Base-by-base conservation (phyloP, 2,888 invertebrate genomes). In the Geotrupes spiniger region DNA sequence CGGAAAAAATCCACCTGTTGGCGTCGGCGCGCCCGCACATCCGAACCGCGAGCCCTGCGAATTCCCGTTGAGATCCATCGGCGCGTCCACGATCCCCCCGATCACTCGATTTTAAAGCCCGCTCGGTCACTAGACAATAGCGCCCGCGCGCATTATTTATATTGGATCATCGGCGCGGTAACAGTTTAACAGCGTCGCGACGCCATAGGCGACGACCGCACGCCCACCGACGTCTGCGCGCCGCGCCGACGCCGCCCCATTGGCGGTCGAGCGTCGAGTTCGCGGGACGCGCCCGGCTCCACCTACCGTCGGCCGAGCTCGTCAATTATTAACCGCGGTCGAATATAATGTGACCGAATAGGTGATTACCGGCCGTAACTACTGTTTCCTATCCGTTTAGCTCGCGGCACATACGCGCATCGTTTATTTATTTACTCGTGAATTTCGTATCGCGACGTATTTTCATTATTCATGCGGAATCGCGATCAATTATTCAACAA, bases 241-340 rank as follows among this genome's bases (percentile, higher is more conserved):
- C 58, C 53, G 63, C 59, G 65, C 66, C 67, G 67, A 66, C 40
- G 58, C 44, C 53, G 54, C 54, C 38, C 53, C 54, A 63, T 62
- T 61, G 63, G 33, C 21, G 21, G 6, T 21, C 21, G 21, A 21
- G 21, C 6, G 21, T 21, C 21, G 21, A 4, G 21, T 21, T 21
- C 6, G 21, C 55, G 49, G 52, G 48, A 49, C 44, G 54, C 46
- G 51, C 29, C 44, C 53, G 63, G 63, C 64, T 63, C 65, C 63
- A 60, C 64, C 65, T 59, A 46, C 38, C 46, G 52, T 53, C 55
- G 49, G 53, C 41, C 37, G 46, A 43, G 42, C 43, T 51, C 46
- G 49, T 62, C 39, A 61, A 60, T 60, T 52, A 59, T 62, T 62
- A 42, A 62, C 37, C 6, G 46, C 37, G 53, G 54, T 59, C 59